Conservation (phyloP, 2,888 invertebrate species). For the Melieria picta region DNA sequence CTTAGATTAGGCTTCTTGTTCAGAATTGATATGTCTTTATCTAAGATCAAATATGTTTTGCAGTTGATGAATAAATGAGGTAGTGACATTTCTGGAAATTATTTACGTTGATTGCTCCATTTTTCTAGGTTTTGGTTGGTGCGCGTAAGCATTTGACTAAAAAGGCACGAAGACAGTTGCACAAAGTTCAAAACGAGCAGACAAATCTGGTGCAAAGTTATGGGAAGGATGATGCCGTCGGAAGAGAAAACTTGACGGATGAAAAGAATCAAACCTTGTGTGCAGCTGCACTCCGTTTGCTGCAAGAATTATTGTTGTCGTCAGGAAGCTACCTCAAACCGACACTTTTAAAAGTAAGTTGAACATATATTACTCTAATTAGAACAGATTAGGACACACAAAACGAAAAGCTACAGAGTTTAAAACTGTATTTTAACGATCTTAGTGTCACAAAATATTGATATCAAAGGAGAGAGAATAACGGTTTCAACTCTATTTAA, state of each 20-base stretch:
- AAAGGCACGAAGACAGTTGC: conserved; percentile 55
- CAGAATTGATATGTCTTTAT: too few relatives aligned
- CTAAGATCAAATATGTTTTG: too few relatives aligned
- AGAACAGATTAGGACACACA: too few relatives aligned
- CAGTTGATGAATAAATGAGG: too few relatives aligned
- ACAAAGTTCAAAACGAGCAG: conserved; percentile 56
- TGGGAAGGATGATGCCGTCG: conserved; percentile 46
- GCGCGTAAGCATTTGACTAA: conserved; percentile 57
- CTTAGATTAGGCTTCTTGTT: too few relatives aligned
- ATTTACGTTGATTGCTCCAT: background rate
- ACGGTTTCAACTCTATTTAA: too few relatives aligned
- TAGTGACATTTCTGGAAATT: too few relatives aligned
- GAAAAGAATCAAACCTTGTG: conserved; percentile 48
- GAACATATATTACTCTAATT: background rate
- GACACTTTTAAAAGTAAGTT: conserved; percentile 47
- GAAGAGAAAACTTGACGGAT: conserved; percentile 45
- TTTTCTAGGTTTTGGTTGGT: conserved; percentile 50
- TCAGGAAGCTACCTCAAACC: conserved; percentile 48
- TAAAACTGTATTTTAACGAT: too few relatives aligned
- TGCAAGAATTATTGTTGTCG: conserved; percentile 46
- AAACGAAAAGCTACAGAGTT: too few relatives aligned
- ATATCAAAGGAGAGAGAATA: too few relatives aligned
- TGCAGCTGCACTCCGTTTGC: conserved; percentile 47
- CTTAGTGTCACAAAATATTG: too few relatives aligned
- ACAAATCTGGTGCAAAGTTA: conserved; percentile 50